Conservation (phyloP, 64 coral and sea anemone species). For the Platygyra sinensis region DNA sequence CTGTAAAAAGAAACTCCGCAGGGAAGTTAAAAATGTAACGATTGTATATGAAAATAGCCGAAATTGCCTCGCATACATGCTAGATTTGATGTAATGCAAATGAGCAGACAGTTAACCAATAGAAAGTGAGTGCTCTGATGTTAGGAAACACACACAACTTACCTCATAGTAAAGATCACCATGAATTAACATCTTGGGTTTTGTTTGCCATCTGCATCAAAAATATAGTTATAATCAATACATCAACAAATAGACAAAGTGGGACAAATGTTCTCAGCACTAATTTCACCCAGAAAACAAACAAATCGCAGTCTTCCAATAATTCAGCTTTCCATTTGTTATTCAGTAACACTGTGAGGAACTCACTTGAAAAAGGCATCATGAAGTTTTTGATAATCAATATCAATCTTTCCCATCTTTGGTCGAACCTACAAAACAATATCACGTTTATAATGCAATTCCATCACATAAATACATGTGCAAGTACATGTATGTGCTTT, state of each 20-base stretch:
- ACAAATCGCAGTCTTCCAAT: too few species aligned
- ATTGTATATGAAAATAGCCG: too few species aligned
- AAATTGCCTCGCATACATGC: too few species aligned
- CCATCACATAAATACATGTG: too few species aligned
- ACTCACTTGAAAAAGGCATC: slow-evolving; percentile 99
- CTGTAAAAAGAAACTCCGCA: too few species aligned
- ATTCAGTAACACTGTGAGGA: neutral
- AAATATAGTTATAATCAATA: neutral
- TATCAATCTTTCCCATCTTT: slow-evolving; percentile 99
- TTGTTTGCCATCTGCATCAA: slow-evolving; percentile 91
- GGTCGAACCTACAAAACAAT: slow-evolving; percentile 74
- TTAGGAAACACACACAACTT: neutral
- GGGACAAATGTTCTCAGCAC: neutral
- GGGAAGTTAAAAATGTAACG: too few species aligned
- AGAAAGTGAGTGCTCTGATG: neutral
- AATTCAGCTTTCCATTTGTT: too few species aligned
- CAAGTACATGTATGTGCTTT: neutral
- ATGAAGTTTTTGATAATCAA: slow-evolving; percentile 98
- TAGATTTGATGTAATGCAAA: too few species aligned
- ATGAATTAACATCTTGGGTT: slow-evolving; percentile 95
- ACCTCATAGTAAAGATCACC: slow-evolving; percentile 99
- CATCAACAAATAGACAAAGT: too few species aligned
- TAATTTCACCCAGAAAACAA: neutral
- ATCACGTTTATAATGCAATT: neutral
- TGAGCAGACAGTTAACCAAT: too few species aligned